These are phyloP conservation scores for Neomorphus geoffroyi DNA, from an alignment of 2,797 vertebrate species.

Conservation along the genomic window DNA sequence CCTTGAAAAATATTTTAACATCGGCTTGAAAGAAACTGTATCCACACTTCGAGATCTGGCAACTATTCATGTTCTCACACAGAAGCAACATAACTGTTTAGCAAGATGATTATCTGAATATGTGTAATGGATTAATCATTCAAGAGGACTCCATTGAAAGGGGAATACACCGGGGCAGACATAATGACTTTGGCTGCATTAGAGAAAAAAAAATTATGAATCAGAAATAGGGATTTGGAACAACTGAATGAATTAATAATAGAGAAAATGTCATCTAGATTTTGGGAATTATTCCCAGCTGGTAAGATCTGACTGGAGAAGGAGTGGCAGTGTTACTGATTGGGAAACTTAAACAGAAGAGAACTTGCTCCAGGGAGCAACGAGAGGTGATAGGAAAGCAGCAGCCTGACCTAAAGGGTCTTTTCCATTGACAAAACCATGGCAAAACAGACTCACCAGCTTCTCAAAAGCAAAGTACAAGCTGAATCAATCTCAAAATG, in stretches of 20 bases:
- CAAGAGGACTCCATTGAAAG: neutral
- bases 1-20: neutral
- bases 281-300: neutral
- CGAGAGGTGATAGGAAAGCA: neutral
- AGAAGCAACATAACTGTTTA: neutral
- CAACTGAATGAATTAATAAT: neutral
- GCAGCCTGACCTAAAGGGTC: neutral
- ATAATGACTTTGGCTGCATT: neutral
- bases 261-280: neutral
- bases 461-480: neutral
- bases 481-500: neutral
- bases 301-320: neutral
- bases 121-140: neutral
- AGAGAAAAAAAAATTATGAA: neutral
- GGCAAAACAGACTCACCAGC: neutral
- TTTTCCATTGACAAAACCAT: neutral
- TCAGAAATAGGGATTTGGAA: neutral
- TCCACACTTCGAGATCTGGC: neutral
- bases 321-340: neutral
- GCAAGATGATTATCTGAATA: neutral
- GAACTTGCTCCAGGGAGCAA: neutral
- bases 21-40: neutral
- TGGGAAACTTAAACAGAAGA: neutral
- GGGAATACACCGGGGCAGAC: neutral
- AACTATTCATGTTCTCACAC: neutral